Evolutionary conservation across 2,888 invertebrate species (phyloP).

Genomic region (Anaspis maculata): DNA sequence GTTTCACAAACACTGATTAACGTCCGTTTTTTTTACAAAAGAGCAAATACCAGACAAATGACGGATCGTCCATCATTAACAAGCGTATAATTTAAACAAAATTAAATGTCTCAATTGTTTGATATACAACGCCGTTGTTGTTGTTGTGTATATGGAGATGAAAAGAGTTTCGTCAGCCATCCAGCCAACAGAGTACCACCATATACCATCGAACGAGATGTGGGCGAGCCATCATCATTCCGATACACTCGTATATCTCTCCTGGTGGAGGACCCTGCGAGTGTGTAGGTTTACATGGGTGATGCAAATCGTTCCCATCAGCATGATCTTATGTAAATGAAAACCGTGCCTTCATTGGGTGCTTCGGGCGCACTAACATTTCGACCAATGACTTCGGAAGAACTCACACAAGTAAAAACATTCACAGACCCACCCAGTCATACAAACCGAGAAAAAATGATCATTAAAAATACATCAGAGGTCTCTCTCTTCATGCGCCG

Average conservation of each 20-base stretch:
- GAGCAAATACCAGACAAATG: no score
- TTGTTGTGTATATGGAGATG: no score
- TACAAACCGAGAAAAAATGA: conserved; percentile 18
- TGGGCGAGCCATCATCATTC: conserved; percentile 1
- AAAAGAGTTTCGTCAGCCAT: no score
- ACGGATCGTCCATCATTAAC: no score
- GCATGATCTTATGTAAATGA: conserved; percentile 22
- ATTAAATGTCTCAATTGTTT: conserved; percentile 10
- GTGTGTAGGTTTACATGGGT: conserved; percentile 4
- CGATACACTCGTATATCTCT: no score
- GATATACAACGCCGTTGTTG: no score
- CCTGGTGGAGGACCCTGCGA: no score
- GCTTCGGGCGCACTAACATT: conserved; percentile 20
- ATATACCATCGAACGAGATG: no score
- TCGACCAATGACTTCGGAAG: conserved; percentile 18
- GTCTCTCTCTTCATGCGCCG: no score
- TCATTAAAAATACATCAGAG: conserved; percentile 24
- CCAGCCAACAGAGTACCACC: no score
- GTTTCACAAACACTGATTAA: neutral
- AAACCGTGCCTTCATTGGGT: conserved; percentile 20
- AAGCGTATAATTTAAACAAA: conserved; percentile 8
- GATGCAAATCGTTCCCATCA: conserved; percentile 15
- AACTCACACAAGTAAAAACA: conserved; percentile 15
- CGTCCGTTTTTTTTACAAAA: neutral
- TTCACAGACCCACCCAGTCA: conserved; percentile 20